These are phyloP conservation scores for Clarias platycephalus DNA, from an alignment of 2,797 vertebrate genomes.

Conservation along the genomic window DNA sequence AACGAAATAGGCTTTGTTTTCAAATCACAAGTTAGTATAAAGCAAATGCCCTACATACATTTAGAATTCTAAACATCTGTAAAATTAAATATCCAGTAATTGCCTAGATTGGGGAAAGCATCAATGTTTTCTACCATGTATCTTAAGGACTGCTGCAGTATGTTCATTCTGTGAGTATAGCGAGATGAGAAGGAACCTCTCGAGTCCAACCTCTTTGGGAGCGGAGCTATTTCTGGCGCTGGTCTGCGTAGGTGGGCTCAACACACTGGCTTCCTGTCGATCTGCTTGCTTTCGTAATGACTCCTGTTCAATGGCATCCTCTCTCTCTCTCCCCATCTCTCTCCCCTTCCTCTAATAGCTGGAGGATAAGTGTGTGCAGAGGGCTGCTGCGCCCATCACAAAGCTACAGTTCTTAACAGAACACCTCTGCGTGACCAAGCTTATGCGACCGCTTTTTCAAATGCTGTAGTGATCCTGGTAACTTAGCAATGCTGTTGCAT, in stretches of 20 bases:
- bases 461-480: neutral
- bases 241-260: conserved; percentile 71
- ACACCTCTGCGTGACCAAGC: neutral
- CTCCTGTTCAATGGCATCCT: conserved; percentile 62
- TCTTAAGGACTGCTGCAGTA: neutral
- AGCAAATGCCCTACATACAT: neutral
- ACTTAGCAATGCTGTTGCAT: neutral
- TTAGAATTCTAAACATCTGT: neutral
- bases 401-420: conserved; percentile 4
- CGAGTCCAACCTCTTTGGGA: conserved; percentile 66
- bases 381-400: conserved; percentile 16
- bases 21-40: neutral
- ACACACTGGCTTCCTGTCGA: conserved; percentile 75
- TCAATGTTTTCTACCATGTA: neutral
- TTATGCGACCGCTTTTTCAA: neutral
- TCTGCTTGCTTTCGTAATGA: conserved; percentile 71
- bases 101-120: neutral
- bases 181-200: conserved; percentile 68
- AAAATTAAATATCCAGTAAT: neutral
- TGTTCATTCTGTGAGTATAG: conserved; percentile 49
- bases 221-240: conserved; percentile 71
- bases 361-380: conserved; percentile 21
- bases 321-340: conserved; percentile 40
- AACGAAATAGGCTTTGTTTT: neutral
- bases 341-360: conserved; percentile 48